These are phyloP conservation scores for Trichosurus vulpecula DNA, from an alignment of 2,797 vertebrate genomes.

Conservation along the genomic window DNA sequence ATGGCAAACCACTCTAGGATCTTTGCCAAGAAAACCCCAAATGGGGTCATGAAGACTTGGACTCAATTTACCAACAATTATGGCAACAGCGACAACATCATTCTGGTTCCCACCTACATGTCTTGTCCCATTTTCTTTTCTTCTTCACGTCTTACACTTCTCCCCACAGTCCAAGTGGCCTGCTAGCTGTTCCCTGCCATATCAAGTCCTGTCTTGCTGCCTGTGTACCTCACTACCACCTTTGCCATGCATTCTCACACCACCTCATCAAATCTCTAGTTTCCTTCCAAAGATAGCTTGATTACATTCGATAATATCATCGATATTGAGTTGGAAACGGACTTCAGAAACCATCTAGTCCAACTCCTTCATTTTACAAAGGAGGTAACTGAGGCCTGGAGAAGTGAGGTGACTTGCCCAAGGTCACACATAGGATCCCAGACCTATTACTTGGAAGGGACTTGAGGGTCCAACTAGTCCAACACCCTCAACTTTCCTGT, in stretches of 20 bases:
- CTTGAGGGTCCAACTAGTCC: neutral
- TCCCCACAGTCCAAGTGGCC: neutral
- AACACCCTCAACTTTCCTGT: neutral
- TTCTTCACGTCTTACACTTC: neutral
- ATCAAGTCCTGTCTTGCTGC: neutral
- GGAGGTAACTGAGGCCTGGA: neutral
- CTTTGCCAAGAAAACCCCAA: neutral
- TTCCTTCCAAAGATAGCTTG: neutral
- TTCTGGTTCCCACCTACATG: neutral
- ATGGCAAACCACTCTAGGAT: neutral
- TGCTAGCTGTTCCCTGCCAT: neutral
- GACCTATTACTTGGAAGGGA: neutral
- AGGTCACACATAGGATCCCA: neutral
- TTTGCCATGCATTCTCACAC: neutral
- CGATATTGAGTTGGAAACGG: neutral
- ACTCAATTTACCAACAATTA: neutral
- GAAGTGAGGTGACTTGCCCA: neutral
- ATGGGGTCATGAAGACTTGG: neutral
- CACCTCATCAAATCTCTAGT: neutral
- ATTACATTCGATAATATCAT: neutral
- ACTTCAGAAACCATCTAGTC: neutral
- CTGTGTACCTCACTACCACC: neutral
- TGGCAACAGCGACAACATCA: too few relatives aligned
- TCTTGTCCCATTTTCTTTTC: neutral
- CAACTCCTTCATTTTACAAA: neutral